phyloP scores from a whole-genome alignment of 2,113 vertebrate genomes.

The Heptranchias perlo region DNA sequence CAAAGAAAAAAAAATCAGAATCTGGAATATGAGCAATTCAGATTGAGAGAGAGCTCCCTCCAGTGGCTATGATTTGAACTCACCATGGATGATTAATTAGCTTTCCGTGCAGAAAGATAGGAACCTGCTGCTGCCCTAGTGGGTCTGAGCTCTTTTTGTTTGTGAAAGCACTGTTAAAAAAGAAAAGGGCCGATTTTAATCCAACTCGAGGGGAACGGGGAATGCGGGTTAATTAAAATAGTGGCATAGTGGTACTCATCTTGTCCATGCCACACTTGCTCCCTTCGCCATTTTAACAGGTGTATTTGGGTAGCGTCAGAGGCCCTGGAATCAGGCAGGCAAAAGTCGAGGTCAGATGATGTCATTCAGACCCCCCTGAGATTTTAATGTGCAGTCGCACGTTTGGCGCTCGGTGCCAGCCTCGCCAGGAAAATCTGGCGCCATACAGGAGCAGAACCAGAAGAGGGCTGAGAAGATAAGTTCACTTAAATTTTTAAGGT shows the following conservation, averaged over 20 bases:
- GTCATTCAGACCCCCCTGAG: too few relatives aligned
- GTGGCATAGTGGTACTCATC: not conserved
- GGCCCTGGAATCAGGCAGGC: too few relatives aligned
- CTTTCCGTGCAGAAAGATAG: not conserved
- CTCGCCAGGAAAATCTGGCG: too few relatives aligned
- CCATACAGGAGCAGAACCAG: not conserved
- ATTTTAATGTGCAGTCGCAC: too few relatives aligned
- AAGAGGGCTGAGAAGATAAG: not conserved
- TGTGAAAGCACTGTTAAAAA: not conserved
- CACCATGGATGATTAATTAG: not conserved
- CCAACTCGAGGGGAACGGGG: not conserved
- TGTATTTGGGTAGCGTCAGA: too few relatives aligned
- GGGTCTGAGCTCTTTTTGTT: not conserved
- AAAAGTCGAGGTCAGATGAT: too few relatives aligned
- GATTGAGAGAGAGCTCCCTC: conserved; percentile 8
- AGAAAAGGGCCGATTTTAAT: not conserved
- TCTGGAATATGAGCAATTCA: not conserved
- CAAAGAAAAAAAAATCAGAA: not conserved
- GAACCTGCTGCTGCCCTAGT: not conserved
- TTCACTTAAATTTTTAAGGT: not conserved
- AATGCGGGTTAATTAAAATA: not conserved
- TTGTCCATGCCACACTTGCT: too few relatives aligned
- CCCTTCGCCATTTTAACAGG: too few relatives aligned
- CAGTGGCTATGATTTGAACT: not conserved
- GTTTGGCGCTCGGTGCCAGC: too few relatives aligned